Evolutionary conservation across 2,113 vertebrate species (phyloP), one percentile per base, ranked within the genome.

Genomic region (Chascanopsetta lugubris): DNA sequence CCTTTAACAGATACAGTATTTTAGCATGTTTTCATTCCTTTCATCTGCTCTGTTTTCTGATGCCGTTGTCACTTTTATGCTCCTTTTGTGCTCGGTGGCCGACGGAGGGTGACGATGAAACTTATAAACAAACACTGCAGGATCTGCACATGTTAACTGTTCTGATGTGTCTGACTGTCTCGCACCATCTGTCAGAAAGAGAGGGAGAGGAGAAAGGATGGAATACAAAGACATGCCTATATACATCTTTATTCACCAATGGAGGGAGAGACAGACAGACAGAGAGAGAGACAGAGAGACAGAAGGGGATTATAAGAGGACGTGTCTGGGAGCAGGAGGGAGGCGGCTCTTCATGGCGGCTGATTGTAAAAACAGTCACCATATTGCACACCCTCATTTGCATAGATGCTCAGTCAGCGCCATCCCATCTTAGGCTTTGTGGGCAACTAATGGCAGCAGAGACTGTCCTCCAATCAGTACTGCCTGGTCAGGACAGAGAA

Each of bases 321-420:
- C 53, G 73, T 60, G 72, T 78, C 70, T 77, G 27, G 17, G 36
- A 74, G 56, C 17, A 54, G 51, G 55, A 82, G 50, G 62, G 68
- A 80, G 65, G 72, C 72, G 61, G 75, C 71, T 83, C 72, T 82
- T 47, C 22, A n/a, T 81, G 65, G 75, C 76, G 79, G 60, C 77
- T 77, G 69, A 86, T 84, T 82, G 78, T 80, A 78, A 80, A 81
- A 79, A 85, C 79, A 75, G 82, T 72, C 73, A 74, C 82, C 80
- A 87, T 84, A 88, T 89, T 92, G 82, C 85, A 66, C 64, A 65
- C 13, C 64, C 61, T 62, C 66, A 87, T 91, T 91, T 88, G 82
- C 89, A 90, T 89, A 92, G 78, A 78, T 91, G 89, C 85, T 81
- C 80, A 81, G 85, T 92, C 87, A 92, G 90, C 88, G 54, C 72